These are phyloP conservation scores for Actinia tenebrosa DNA, from an alignment of 64 coral and sea anemone species.

Conservation along the genomic window DNA sequence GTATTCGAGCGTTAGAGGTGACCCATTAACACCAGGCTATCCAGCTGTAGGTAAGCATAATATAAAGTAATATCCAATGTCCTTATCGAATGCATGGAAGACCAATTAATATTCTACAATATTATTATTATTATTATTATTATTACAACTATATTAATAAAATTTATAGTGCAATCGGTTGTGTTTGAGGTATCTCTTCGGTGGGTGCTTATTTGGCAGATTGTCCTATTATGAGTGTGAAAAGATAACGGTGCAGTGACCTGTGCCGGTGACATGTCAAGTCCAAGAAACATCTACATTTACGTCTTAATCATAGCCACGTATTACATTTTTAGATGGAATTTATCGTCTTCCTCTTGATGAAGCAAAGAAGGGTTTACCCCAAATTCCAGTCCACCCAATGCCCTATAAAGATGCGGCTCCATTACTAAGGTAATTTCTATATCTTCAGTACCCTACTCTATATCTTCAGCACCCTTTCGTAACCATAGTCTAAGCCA, in stretches of 20 bases:
- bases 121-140: no score
- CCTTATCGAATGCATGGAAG: no score
- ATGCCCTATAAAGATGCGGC: constrained; percentile 74
- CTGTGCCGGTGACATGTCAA: no score
- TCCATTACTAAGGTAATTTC: constrained; percentile 61
- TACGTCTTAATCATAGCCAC: background rate
- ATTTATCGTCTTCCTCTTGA: constrained; percentile 80
- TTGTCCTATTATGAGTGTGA: no score
- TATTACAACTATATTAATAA: no score
- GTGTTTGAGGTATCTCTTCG: no score
- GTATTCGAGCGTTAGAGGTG: constrained; percentile 40
- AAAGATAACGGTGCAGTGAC: no score
- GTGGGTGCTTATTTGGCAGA: no score
- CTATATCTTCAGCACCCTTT: background rate
- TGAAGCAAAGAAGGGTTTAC: constrained; percentile 75
- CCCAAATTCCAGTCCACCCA: constrained; percentile 80
- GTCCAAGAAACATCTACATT: no score
- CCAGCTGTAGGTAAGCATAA: constrained; percentile 55
- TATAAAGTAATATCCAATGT: no score
- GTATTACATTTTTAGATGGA: constrained; percentile 52
- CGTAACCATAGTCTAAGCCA: background rate
- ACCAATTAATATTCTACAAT: no score
- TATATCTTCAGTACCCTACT: background rate
- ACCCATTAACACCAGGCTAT: constrained; percentile 74
- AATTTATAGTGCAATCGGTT: no score